Evolutionary conservation across 2,113 vertebrate species (phyloP), one percentile per base, ranked within the genome.

Genomic region (Tylochromis polylepis): DNA sequence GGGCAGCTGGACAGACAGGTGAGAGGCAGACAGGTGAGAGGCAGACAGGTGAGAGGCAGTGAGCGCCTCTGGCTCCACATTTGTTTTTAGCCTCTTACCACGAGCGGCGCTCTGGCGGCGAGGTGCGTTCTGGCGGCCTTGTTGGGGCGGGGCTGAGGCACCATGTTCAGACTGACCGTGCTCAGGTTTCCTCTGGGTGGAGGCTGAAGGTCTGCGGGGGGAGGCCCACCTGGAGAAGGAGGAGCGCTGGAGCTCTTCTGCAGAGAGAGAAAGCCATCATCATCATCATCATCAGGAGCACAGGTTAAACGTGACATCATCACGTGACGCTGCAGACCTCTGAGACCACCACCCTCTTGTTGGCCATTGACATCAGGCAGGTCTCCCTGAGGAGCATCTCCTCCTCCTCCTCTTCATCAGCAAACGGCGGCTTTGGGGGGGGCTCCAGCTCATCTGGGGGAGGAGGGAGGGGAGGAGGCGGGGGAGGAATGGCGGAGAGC

Each of bases 311-410:
- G 11, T 24, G 12, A 57, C 34, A 24, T 22, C 53, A 27, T 41
- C 34, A 41, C 2, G 1, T 67, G 62, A 67, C 3, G 10, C 16
- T 3, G 10, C 29, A 1, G 20, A 94, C 93, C 92, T 92, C 92
- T 0, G 16, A 6, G 0, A 16, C 4, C 0, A 94, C 92, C 85
- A 97, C 96, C 86, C 98, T 96, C 92, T 98, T 99, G 94, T 91
- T 98, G 49, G 96, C 98, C 95, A 99, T 95, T 36, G 98, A 99
- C 92, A 99, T 99, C 4, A 99, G 97, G 14, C 99, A 96, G 8
- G 99, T 98, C 93, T 99, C 98, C 84, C 99, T 93, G 22, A 99
- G 96, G 49, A 99, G 96, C 99, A 99, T 99, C 96, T 99, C 99
- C 93, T 99, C 99, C 65, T 99, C 99, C 80, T 99, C 99, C 36